Conservation (phyloP, 2,113 vertebrate species). For the Menura novaehollandiae region DNA sequence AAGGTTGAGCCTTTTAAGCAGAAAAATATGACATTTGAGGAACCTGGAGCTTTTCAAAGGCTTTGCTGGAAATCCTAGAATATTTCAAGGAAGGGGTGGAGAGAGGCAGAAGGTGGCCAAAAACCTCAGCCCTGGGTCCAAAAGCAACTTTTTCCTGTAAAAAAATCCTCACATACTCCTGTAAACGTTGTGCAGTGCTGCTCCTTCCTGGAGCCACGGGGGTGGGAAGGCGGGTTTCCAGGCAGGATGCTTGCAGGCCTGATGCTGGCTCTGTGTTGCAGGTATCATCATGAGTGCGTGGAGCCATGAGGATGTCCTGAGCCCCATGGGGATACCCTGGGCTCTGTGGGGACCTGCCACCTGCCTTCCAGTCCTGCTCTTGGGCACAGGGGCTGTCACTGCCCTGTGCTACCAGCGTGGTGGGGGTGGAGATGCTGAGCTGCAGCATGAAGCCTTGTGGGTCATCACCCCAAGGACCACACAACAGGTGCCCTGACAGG, state of each 20-base stretch:
- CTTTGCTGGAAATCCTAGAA: neutral
- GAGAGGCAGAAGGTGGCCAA: neutral
- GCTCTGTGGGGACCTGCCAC: neutral
- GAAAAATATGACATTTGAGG: neutral
- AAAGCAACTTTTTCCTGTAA: neutral
- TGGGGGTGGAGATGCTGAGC: neutral
- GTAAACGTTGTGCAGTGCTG: fast-evolving
- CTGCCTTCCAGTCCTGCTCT: neutral
- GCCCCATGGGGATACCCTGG: neutral
- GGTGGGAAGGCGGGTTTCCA: neutral
- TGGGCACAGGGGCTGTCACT: neutral
- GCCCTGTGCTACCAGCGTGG: neutral
- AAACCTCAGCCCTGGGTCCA: neutral
- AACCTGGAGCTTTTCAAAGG: neutral
- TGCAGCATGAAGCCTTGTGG: fast-evolving
- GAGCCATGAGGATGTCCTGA: neutral
- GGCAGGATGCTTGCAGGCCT: fast-evolving
- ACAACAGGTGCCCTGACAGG: neutral
- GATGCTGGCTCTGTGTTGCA: neutral
- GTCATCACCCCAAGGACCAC: fast-evolving
- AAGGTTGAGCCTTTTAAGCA: neutral
- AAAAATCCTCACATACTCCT: neutral
- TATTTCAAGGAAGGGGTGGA: neutral
- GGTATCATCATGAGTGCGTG: fast-evolving
- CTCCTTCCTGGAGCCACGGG: fast-evolving